Base-by-base conservation (phyloP, 2,113 vertebrate genomes). In the Holacanthus passer region DNA sequence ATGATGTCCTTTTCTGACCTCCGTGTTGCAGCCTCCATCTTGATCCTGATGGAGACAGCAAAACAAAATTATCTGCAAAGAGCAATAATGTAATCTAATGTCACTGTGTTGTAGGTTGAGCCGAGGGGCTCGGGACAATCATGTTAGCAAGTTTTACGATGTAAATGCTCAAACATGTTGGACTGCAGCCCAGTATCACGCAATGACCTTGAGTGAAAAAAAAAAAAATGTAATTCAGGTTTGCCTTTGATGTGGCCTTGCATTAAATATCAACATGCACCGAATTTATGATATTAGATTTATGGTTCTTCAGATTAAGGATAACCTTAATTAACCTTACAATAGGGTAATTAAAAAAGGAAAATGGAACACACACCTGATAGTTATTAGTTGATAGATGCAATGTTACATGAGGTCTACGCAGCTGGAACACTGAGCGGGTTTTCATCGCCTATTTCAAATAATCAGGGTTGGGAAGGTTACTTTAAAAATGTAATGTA, bases 41-140 rank as follows among this genome's bases (percentile, higher is more conserved):
- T 62, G 27, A 74, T 74, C 31, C 70, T 59, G 58, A 77, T n/a
- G 22, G 35, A 48, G 32, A 74, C 32, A 64, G 35, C 63, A 48
- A 47, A 72, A 83, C 24, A 45, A 68, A 76, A 80, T 63, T 7
- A 68, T 69, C 35, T 77, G 35, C 50, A 64, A 63, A 76, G 22
- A 72, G 63, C 63, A 77, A 48, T 64, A 59, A 73, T 73, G 43
- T 41, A 22, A 81, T 81, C 70, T 64, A 58, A 52, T 83, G 66
- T 64, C 63, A 56, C 31, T 12, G 32, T 9, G 29, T 60, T 72
- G 47, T 62, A 29, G 72, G 53, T 39, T 81, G 67, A 66, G 55
- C 68, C 73, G 43, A 29, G 41, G 16, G 63, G 39, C 43, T 67
- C 31, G 58, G 56, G 50, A 65, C 43, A 3, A 77, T 66, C 41